phyloP scores from a whole-genome alignment of 2,888 invertebrate genomes.

The Cerastis leucographa region DNA sequence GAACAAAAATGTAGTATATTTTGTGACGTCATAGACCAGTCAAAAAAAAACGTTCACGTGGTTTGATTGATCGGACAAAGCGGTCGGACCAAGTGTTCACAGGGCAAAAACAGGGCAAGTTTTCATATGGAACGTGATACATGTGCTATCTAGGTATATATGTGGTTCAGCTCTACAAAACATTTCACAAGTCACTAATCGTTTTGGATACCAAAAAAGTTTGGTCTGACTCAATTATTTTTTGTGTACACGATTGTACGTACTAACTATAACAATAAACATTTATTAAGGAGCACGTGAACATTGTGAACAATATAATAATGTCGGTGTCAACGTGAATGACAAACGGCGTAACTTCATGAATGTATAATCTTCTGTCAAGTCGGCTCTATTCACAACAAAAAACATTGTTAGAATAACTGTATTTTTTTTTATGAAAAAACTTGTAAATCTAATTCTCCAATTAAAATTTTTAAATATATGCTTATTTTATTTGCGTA shows the following conservation, averaged over 20 bases:
- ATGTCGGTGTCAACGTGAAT: slow-evolving; percentile 35
- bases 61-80: too few relatives aligned
- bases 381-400: slow-evolving; percentile 8
- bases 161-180: background rate
- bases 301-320: slow-evolving; percentile 45
- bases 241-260: background rate
- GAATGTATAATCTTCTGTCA: slow-evolving; percentile 45
- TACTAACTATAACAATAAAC: slow-evolving; percentile 19
- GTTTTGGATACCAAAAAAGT: slow-evolving; percentile 4
- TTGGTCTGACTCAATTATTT: slow-evolving; percentile 2
- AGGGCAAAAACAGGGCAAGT: too few relatives aligned
- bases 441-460: background rate
- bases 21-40: too few relatives aligned
- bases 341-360: slow-evolving; percentile 44
- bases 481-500: background rate
- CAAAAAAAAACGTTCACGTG: too few relatives aligned
- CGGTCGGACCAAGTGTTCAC: too few relatives aligned
- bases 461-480: background rate
- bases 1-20: too few relatives aligned
- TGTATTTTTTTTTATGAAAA: background rate
- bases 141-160: too few relatives aligned
- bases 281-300: slow-evolving; percentile 19
- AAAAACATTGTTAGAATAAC: background rate
- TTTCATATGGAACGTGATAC: too few relatives aligned
- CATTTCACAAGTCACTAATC: background rate